Base-by-base conservation (phyloP, 2,797 vertebrate species). In the Coilia nasus region DNA sequence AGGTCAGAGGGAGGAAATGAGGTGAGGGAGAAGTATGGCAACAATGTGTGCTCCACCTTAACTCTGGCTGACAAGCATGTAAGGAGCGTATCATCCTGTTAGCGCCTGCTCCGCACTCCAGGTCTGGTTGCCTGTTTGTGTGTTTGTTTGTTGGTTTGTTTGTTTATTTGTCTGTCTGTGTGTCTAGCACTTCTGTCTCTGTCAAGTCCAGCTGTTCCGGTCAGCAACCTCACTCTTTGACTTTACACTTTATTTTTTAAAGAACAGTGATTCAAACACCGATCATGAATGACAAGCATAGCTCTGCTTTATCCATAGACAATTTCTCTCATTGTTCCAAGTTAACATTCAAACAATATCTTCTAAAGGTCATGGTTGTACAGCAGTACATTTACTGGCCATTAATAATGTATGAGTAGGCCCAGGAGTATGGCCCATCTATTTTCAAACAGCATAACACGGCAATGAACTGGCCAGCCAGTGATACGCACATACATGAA, bases 391-490 rank as follows among this genome's bases (percentile, higher is more conserved):
- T 78, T 78, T 78, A 78, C 35, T 19, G 17, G 19, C 17, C 35
- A 78, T 78, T 7, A 78, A 44, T 41, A 78, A 78, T 78, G 71
- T 15, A 78, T 31, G 41, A 78, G 71, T 78, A 35, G 41, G 71
- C 35, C 71, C 41, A 75, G 57, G 15, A 19, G 71, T 44, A 21
- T 3, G 15, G 71, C 15, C 35, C 17, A 21, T 41, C 71, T 78
- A 44, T 44, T 78, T 19, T 9, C 31, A 7, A 78, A 44, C 71
- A 75, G 12, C 31, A 21, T 19, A 75, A 19, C 17, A 21, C 17
- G 19, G 35, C 71, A 78, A 6, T 78, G 67, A 75, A 75, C 31
- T 19, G 67, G 15, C 14, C 15, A 6, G 31, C 17, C 41, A 28
- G 67, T 15, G 67, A 71, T 15, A 35, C 15, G 9, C 50, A 9